phyloP scores from a whole-genome alignment of 2,113 vertebrate species.

The Actinemys pallida region DNA sequence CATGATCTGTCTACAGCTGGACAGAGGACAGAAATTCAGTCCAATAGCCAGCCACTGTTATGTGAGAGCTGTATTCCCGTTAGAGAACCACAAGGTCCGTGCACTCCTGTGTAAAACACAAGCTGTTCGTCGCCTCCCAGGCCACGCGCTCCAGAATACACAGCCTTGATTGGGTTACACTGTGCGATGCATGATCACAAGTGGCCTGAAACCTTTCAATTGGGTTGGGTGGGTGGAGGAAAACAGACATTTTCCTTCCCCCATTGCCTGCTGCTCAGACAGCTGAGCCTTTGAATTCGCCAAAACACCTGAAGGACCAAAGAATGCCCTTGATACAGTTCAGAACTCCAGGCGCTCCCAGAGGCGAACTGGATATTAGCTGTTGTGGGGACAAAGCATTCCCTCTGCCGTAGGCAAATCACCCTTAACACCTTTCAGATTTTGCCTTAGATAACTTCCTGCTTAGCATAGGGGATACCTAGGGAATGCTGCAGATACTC shows the following conservation, averaged over 20 bases:
- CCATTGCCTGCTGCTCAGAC: background rate
- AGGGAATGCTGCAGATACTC: background rate
- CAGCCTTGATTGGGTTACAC: background rate
- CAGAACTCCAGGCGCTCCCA: background rate
- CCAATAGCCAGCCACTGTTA: background rate
- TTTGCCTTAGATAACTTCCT: background rate
- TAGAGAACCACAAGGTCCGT: background rate
- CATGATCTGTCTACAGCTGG: background rate
- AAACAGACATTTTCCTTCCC: background rate
- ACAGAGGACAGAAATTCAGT: background rate
- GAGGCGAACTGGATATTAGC: background rate
- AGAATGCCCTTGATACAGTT: background rate
- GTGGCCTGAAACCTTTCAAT: background rate
- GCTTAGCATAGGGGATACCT: background rate
- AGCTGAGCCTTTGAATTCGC: background rate
- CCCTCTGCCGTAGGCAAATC: background rate
- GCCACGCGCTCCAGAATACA: background rate
- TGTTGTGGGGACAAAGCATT: background rate
- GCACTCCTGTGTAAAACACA: background rate
- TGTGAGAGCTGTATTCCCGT: accelerated
- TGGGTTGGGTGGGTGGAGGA: background rate
- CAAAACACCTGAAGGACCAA: background rate
- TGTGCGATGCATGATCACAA: background rate
- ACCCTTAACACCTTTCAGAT: background rate
- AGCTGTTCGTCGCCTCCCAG: background rate